Percentiles rank a stretch among this genome's conserved stretches.
Conservation (phyloP, 2,888 invertebrate species). For the Onthophagus sagittarius region DNA sequence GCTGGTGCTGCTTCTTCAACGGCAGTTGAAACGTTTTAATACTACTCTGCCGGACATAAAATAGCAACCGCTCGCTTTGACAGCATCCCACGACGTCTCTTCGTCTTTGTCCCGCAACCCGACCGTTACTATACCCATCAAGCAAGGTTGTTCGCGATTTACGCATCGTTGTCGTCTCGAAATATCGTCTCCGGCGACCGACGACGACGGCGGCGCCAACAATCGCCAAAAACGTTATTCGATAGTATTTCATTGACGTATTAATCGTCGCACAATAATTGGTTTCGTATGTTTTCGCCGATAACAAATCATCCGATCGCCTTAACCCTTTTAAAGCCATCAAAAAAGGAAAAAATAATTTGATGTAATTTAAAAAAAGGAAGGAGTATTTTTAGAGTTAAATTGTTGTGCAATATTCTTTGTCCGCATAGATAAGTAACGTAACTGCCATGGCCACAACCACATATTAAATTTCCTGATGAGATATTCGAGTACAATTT, state of each 20-base stretch:
- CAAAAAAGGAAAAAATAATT: too few species aligned
- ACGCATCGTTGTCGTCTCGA: neutral
- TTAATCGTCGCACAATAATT: neutral
- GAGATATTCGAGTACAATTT: neutral
- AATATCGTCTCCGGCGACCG: neutral
- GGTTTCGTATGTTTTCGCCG: neutral
- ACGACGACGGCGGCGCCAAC: neutral
- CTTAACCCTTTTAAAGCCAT: neutral
- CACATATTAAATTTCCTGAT: conserved; percentile 1
- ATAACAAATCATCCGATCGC: neutral
- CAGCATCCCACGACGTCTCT: neutral
- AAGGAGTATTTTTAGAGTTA: neutral
- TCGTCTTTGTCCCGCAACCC: neutral
- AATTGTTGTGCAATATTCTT: neutral
- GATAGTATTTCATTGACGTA: neutral
- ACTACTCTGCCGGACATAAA: neutral
- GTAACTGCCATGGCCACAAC: neutral
- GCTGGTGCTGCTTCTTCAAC: neutral
- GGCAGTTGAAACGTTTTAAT: neutral
- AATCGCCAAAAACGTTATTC: neutral
- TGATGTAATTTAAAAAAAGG: neutral
- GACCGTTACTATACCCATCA: neutral
- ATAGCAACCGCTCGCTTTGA: neutral
- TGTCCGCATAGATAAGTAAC: neutral
- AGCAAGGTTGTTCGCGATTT: neutral